Base-by-base conservation (phyloP, 2,888 invertebrate species). In the Periphyllus acericola region DNA sequence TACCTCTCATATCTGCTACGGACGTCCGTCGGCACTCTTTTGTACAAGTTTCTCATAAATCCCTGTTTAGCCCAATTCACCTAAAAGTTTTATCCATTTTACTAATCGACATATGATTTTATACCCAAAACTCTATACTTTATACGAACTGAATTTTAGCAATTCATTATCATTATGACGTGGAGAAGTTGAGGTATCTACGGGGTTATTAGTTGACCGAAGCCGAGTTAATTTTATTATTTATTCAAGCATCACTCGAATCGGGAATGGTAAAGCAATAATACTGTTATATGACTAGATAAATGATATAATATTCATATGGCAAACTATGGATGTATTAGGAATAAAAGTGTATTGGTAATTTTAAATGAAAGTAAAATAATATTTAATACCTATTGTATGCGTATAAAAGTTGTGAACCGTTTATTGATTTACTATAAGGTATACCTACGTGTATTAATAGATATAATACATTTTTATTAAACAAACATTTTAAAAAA, bases 1-100 rank as follows among this genome's bases (percentile, higher is more conserved):
- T 92, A 91, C 66, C 90, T 89, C 82, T 91, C 90, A 36, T 90
- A 89, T 46, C 90, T 89, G 68, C 90, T 90, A n/a, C 79, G 89
- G 72, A 89, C 71, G 32, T 72, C 52, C 68, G 46, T 74, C 75
- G 76, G 84, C 32, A 60, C 52, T 72, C 74, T 81, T 76, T 89
- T 86, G 34, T 89, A 34, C 78, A 88, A 79, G 40, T 83, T 76
- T 74, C 83, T 88, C 40, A 68, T 80, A 55, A 89, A 88, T 83
- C 88, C 83, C 40, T 89, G 89, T 88, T 80, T 83, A 17, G 76
- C 88, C 89, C 89, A 89, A 60, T 79, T 71, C 76, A 89, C 83
- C 83, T 89, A 83, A 66, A 88, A 83, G 87, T 87, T 87, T 80
- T 81, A 80, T 29, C 80, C n/a, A 32, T 85, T 78, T 84, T 11